Evolutionary conservation across 2,888 invertebrate species (phyloP), one percentile per base, ranked within the genome.

Genomic region (Trilocha varians): DNA sequence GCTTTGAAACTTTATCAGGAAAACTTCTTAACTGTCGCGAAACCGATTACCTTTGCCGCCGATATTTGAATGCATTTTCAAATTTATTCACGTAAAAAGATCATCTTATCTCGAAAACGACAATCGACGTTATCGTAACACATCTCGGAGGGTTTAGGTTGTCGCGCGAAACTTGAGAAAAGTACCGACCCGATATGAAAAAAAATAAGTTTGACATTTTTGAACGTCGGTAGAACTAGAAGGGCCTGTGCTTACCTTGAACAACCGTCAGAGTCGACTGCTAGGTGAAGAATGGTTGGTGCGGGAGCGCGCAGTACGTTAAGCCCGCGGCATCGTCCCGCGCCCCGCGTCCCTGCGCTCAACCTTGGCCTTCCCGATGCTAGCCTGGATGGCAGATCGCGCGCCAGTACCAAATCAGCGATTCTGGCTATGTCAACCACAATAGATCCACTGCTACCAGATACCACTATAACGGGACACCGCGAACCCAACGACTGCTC

Each of bases 261-360:
- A 85, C 86, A 83, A 86, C 86, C 84, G 84, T 84, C 71, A 78
- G 73, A 82, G 80, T 78, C 84, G 80, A 84, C 85, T 85, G 84
- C 86, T 78, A 82, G 83, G 84, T 83, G 86, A 77, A 84, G 86
- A 87, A 86, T 87, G 86, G 73, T 74, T 70, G 65, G 68, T 65
- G 74, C 68, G 77, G 78, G 77, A 76, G 73, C 72, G 83, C 80
- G 80, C 79, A 64, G 74, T 74, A 67, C 83, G 80, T 79, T 80
- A 78, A 78, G 82, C 80, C 75, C 71, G 73, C 66, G 65, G 57
- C 53, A 56, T 47, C 70, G 56, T 74, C 78, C 82, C 79, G 75
- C 80, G 65, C 78, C 80, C 80, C 78, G 75, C 78, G 71, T 69
- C 74, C 74, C 76, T 68, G 65, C 57, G 54, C 11, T 25, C 25